phyloP scores from a whole-genome alignment of 2,113 vertebrate genomes.

The Sclerurus mexicanus region DNA sequence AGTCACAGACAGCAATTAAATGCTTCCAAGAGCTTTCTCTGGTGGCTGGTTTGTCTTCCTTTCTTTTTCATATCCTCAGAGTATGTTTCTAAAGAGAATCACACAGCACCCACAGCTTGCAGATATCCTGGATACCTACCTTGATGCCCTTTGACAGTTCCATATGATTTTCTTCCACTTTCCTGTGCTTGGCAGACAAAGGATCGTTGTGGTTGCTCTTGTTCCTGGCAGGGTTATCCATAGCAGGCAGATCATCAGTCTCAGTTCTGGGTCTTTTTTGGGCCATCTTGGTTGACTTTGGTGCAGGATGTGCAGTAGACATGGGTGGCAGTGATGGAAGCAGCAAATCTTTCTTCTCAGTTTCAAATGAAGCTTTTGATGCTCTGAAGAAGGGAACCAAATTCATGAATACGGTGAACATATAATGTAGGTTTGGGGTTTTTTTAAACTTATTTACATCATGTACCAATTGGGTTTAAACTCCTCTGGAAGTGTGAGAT shows the following conservation, averaged over 20 bases:
- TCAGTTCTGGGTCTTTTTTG: constrained; percentile 69
- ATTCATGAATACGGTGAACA: neutral
- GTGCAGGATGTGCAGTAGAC: constrained; percentile 21
- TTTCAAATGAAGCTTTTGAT: constrained; percentile 57
- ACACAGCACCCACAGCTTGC: rapidly evolving
- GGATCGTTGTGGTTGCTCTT: constrained; percentile 58
- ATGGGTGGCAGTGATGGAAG: neutral
- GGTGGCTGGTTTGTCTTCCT: neutral
- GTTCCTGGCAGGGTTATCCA: constrained; percentile 39
- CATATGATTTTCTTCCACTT: constrained; percentile 57
- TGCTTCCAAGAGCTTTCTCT: neutral
- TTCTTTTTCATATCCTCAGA: neutral
- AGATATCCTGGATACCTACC: constrained; percentile 31
- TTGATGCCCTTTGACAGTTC: constrained; percentile 53
- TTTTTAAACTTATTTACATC: neutral
- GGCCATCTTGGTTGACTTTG: constrained; percentile 61
- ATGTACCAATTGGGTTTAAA: neutral
- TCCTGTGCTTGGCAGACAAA: constrained; percentile 76
- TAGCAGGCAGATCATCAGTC: constrained; percentile 6
- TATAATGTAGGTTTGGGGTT: neutral
- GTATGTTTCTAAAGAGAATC: neutral
- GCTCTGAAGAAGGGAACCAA: constrained; percentile 55
- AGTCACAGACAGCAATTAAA: neutral
- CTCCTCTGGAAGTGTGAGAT: neutral
- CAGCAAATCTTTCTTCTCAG: constrained; percentile 65